These are phyloP conservation scores for Chalcosyrphus nemorum DNA, from an alignment of 2,888 invertebrate genomes.

Conservation along the genomic window DNA sequence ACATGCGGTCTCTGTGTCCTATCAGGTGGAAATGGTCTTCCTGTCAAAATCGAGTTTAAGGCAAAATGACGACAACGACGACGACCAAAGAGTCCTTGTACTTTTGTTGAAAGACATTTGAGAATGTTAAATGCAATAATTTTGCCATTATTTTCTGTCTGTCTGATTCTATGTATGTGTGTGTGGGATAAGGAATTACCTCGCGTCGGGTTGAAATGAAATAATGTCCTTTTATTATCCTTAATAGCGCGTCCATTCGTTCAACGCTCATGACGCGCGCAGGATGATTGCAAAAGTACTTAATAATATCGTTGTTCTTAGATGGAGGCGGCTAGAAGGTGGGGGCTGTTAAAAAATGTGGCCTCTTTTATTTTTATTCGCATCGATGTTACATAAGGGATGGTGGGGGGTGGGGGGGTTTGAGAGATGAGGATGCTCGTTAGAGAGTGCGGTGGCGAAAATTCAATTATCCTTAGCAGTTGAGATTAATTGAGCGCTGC, in stretches of 20 bases:
- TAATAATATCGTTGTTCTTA: constrained; percentile 61
- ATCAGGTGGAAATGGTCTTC: constrained; percentile 55
- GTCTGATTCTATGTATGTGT: background rate
- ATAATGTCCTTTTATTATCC: constrained; percentile 73
- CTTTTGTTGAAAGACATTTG: constrained; percentile 21
- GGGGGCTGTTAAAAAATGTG: constrained; percentile 53
- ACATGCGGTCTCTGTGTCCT: constrained; percentile 39
- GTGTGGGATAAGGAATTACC: constrained; percentile 55
- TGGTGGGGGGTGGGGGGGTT: background rate
- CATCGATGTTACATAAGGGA: constrained; percentile 58
- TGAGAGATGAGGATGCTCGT: background rate
- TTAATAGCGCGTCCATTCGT: constrained; percentile 72
- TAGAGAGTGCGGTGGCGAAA: constrained; percentile 59
- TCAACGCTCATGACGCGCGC: constrained; percentile 19
- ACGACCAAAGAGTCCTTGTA: constrained; percentile 23
- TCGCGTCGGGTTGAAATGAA: constrained; percentile 65
- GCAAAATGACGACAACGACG: background rate
- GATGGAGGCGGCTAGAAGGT: background rate
- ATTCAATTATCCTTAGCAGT: constrained; percentile 72
- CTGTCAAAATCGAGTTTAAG: constrained; percentile 32
- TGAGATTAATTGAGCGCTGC: constrained; percentile 70
- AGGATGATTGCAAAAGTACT: constrained; percentile 70
- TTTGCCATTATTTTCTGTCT: constrained; percentile 55
- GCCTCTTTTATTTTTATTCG: constrained; percentile 63
- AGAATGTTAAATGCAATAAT: constrained; percentile 61